A percentile compares a stretch with the other conserved stretches of the same genome.
Evolutionary conservation across 2,888 invertebrate species (phyloP).

Genomic region (Lathronympha strigana): DNA sequence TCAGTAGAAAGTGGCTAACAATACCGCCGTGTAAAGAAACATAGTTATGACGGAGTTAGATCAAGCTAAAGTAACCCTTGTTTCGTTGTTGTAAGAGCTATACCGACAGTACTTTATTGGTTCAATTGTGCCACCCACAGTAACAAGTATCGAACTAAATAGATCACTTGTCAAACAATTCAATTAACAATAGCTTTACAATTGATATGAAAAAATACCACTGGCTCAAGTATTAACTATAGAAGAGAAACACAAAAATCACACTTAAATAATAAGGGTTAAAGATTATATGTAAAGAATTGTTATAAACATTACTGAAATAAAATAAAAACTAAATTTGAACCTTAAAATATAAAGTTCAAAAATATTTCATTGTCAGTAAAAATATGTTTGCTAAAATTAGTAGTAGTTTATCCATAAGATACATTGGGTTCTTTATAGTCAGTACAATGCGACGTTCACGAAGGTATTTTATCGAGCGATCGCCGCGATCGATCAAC

Average conservation of each 20-base stretch:
- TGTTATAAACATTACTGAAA: conserved; percentile 28
- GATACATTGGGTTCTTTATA: conserved; percentile 51
- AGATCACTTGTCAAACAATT: conserved; percentile 63
- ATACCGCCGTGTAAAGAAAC: conserved; percentile 14
- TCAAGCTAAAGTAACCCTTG: not conserved
- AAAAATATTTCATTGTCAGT: not conserved
- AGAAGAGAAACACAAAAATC: conserved; percentile 9
- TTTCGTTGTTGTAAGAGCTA: not conserved
- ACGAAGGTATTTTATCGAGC: conserved; percentile 52
- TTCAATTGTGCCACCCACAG: conserved; percentile 56
- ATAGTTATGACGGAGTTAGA: not conserved
- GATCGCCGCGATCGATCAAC: conserved; percentile 59
- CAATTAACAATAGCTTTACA: conserved; percentile 64
- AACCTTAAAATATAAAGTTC: conserved; percentile 9
- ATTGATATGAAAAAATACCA: conserved; percentile 52
- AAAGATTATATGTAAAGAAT: conserved; percentile 20
- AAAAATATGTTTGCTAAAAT: conserved; percentile 39
- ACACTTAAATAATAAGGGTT: conserved; percentile 2
- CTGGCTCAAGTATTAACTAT: not conserved
- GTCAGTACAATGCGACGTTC: conserved; percentile 50
- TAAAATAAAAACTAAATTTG: not conserved
- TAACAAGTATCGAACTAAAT: conserved; percentile 53
- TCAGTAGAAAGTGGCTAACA: conserved; percentile 29
- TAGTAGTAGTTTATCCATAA: conserved; percentile 49
- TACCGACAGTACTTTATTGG: not conserved